phyloP scores from a whole-genome alignment of 2,888 invertebrate genomes.

The Habroteleia sp. region DNA sequence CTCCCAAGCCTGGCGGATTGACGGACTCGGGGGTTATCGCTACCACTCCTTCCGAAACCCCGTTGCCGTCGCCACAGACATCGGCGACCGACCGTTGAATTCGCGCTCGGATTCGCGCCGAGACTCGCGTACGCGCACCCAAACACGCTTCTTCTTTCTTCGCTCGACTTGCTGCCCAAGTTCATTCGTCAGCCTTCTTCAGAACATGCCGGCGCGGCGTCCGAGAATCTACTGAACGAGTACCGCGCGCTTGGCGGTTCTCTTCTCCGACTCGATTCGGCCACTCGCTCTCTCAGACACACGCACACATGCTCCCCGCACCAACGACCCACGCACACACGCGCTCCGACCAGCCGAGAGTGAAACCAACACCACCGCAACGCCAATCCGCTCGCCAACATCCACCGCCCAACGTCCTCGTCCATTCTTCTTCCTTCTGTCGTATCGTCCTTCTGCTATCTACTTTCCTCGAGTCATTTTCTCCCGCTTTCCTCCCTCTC shows the following conservation, averaged over 20 bases:
- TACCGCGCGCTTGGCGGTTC: slow-evolving; percentile 78
- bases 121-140: background rate
- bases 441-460: slow-evolving; percentile 65
- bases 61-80: slow-evolving; percentile 2
- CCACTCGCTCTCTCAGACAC: slow-evolving; percentile 75
- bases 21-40: slow-evolving; percentile 10
- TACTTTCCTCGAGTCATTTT: too few species aligned
- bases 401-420: slow-evolving; percentile 70
- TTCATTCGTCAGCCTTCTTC: slow-evolving; percentile 76
- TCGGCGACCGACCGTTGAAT: slow-evolving; percentile 15
- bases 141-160: slow-evolving; percentile 18
- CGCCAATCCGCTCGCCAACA: slow-evolving; percentile 70
- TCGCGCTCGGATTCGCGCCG: too few species aligned
- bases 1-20: slow-evolving; percentile 24
- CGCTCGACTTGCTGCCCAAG: slow-evolving; percentile 42
- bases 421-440: too few species aligned
- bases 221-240: slow-evolving; percentile 80
- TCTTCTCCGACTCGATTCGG: slow-evolving; percentile 78
- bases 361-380: slow-evolving; percentile 72
- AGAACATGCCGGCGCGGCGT: slow-evolving; percentile 80
- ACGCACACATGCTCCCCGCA: slow-evolving; percentile 62
- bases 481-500: slow-evolving; percentile 53
- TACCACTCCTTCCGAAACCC: slow-evolving; percentile 9
- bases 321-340: slow-evolving; percentile 52
- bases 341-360: slow-evolving; percentile 68